Evolutionary conservation across 1,140 invertebrate species (phyloP), one percentile per base, ranked within the genome.

Genomic region (Wasmannia auropunctata): DNA sequence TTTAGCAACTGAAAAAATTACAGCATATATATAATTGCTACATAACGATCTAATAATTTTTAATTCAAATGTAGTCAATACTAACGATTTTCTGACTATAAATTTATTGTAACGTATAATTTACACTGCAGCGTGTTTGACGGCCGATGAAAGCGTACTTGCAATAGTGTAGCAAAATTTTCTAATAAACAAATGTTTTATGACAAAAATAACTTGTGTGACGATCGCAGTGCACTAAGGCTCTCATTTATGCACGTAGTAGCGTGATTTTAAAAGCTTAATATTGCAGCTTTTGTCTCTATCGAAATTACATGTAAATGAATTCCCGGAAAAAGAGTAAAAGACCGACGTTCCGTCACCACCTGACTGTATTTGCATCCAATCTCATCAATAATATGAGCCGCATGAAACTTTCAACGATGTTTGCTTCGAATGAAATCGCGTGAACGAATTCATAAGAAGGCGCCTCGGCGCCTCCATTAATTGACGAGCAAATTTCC

Each of bases 261-360:
- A 67, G 43, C 62, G 14, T 25, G 60, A 2, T 72, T 83, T 83
- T 83, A 74, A 83, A 74, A 58, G 67, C 67, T 56, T 74, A 60
- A 74, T 83, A 74, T 83, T 72, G 79, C 79, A 83, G 67, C 16
- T 83, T 83, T 72, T 2, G 49, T 43, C 11, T 58, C 37, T 58
- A 74, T 74, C 7, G 67, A 83, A 74, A 83, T 83, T 46, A 43
- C 25, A 83, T 83, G 79, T 72, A 83, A 83, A 83, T 74, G 67
- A 74, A 83, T 83, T 74, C 79, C n/a, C 2, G 67, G 10, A 72
- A 58, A 60, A 72, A 72, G 67, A 22, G 54, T 65, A 72, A 81
- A 81, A 72, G 65, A 31, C 65, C n/a, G 11, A 19, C 22, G 25
- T 81, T 67, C 60, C 43, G 37, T 83, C 79, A 58, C 37, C 79